These are phyloP conservation scores for Drosophila pachea DNA, from an alignment of 1,140 invertebrate species.

Conservation along the genomic window DNA sequence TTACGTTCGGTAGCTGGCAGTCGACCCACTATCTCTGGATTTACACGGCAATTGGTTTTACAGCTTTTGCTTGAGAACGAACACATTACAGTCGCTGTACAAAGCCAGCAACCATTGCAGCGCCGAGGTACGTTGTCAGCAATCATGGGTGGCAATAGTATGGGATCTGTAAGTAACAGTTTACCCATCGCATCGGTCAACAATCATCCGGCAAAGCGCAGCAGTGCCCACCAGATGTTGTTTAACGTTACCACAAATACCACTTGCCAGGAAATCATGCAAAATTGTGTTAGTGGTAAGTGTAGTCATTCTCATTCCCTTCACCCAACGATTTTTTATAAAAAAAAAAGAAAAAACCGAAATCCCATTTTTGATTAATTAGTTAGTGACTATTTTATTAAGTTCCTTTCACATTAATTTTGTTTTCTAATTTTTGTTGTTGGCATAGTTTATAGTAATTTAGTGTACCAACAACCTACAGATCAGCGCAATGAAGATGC, in stretches of 20 bases:
- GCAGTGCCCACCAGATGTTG: slow-evolving; percentile 82
- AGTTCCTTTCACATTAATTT: slow-evolving; percentile 33
- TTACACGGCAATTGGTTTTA: slow-evolving; percentile 90
- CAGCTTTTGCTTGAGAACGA: slow-evolving; percentile 92
- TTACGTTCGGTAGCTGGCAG: slow-evolving; percentile 32
- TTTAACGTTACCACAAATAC: slow-evolving; percentile 87
- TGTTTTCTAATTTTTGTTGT: slow-evolving; percentile 27
- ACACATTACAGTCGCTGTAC: slow-evolving; percentile 87
- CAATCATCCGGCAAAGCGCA: slow-evolving; percentile 76
- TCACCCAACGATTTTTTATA: background rate
- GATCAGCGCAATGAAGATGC: slow-evolving; percentile 54
- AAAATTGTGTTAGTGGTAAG: slow-evolving; percentile 76
- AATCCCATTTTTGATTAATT: background rate
- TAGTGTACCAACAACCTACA: slow-evolving; percentile 73
- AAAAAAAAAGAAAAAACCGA: no score
- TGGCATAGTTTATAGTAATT: slow-evolving; percentile 66
- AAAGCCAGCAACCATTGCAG: slow-evolving; percentile 79
- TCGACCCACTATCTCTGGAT: slow-evolving; percentile 85
- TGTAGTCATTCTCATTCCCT: background rate
- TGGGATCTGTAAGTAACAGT: slow-evolving; percentile 45
- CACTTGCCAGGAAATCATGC: slow-evolving; percentile 81
- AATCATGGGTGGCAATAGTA: slow-evolving; percentile 44
- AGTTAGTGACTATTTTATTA: background rate
- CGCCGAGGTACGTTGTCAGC: slow-evolving; percentile 58
- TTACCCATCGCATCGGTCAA: slow-evolving; percentile 66